phyloP scores from a whole-genome alignment of 2,113 vertebrate genomes.

The Grallaria varia region DNA sequence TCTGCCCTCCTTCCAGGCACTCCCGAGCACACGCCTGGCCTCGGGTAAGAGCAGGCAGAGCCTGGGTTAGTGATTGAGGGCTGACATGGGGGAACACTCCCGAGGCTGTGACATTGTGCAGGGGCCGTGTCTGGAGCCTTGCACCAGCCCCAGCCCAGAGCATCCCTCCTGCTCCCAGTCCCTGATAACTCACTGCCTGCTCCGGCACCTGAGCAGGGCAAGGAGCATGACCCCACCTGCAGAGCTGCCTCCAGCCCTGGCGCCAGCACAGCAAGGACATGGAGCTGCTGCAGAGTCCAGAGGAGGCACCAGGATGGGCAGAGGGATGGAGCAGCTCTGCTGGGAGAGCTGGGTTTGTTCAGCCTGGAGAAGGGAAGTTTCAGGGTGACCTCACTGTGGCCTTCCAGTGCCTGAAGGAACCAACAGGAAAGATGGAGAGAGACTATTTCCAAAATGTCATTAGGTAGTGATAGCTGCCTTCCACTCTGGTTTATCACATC shows the following conservation, averaged over 20 bases:
- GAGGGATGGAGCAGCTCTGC: neutral
- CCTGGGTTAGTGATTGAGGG: neutral
- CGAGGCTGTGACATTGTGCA: accelerated
- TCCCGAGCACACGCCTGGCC: neutral
- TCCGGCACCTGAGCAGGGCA: accelerated
- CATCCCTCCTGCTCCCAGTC: neutral
- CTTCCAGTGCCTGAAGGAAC: neutral
- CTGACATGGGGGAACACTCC: neutral
- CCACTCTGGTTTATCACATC: neutral
- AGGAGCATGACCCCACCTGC: neutral
- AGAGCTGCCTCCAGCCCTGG: neutral
- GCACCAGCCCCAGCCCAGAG: neutral
- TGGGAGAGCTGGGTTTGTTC: neutral
- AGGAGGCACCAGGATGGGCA: neutral
- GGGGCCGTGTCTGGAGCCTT: neutral
- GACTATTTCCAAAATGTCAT: neutral
- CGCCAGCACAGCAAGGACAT: neutral
- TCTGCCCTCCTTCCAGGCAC: neutral
- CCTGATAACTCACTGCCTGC: neutral
- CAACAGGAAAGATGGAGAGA: neutral
- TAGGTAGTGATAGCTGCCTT: neutral
- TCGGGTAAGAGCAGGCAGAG: neutral
- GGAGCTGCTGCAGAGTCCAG: neutral
- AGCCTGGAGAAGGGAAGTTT: neutral
- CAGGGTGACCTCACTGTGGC: accelerated